Evolutionary conservation across 1,140 invertebrate species (phyloP).

Genomic region (Maniola jurtina): DNA sequence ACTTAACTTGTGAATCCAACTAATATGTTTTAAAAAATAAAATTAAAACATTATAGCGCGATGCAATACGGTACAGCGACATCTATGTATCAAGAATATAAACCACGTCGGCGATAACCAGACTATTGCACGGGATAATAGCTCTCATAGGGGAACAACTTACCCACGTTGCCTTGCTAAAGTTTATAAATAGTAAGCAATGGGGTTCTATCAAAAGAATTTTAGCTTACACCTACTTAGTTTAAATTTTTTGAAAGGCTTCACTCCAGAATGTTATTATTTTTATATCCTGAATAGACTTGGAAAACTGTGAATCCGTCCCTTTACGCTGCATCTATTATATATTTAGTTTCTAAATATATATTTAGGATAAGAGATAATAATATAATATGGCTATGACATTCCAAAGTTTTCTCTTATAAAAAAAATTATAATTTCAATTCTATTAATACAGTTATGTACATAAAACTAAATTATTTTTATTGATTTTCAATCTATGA

Average conservation of each 20-base stretch:
- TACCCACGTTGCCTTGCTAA: too few relatives aligned
- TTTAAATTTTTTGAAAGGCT: neutral
- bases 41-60: too few relatives aligned
- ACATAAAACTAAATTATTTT: neutral
- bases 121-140: too few relatives aligned
- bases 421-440: neutral
- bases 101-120: too few relatives aligned
- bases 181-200: neutral
- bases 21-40: too few relatives aligned
- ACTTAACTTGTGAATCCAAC: too few relatives aligned
- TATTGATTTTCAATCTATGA: neutral
- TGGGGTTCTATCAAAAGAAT: neutral
- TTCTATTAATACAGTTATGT: neutral
- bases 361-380: conserved; percentile 49
- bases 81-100: too few relatives aligned
- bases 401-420: conserved; percentile 50
- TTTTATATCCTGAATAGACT: neutral
- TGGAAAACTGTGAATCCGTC: neutral
- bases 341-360: conserved; percentile 62
- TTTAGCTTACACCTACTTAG: neutral
- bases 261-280: too few relatives aligned
- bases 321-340: conserved; percentile 30
- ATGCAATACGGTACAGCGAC: too few relatives aligned
- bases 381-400: conserved; percentile 57
- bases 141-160: too few relatives aligned